Evolutionary conservation across 2,888 invertebrate genomes (phyloP), one percentile per base, ranked within the genome.

Genomic region (Caenorhabditis virilis): DNA sequence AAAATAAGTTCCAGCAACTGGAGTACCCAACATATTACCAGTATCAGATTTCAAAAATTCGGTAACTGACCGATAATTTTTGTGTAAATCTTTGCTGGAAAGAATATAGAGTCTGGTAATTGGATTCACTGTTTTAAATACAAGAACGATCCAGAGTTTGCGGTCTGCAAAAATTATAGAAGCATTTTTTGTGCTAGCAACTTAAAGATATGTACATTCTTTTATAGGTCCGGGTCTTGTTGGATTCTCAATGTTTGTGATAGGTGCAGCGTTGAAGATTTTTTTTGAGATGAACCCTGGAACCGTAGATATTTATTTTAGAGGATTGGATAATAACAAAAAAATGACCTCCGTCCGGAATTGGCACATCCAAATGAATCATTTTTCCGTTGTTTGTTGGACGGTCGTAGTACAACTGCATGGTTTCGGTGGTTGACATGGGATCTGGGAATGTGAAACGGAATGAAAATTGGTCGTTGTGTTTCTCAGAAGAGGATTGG

Each of bases 351-450:
- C 77, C 77, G 43, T 77, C 77, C 15, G 75, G 68, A 42, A 77
- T 75, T 13, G 77, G 77, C 38, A 72, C 77, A 45, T 76, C 76
- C 15, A 77, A 53, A 53, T 72, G 63, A 20, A 77, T 69, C 13
- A 61, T 46, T 56, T 76, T 77, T 6, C 74, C 76, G 22, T 65
- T 62, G 11, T 60, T 66, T 20, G 76, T 71, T 1, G 68, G 64
- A 7, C 77, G 62, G 39, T 77, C 77, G 41, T 77, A 77, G 43
- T 77, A 77, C 38, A 77, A 55, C 43, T 77, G 77, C 72, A 77
- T 72, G 16, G 74, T 73, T 53, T 77, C 77, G 9, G 72, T 70
- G 2, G 64, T 53, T 9, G 71, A 69, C 53, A 74, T 62, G 2
- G 77, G 76, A 55, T 77, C 76, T 76, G 52, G 7, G 54, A 48